Conservation (phyloP, 1,140 invertebrate genomes). For the Coptotermes formosanus region DNA sequence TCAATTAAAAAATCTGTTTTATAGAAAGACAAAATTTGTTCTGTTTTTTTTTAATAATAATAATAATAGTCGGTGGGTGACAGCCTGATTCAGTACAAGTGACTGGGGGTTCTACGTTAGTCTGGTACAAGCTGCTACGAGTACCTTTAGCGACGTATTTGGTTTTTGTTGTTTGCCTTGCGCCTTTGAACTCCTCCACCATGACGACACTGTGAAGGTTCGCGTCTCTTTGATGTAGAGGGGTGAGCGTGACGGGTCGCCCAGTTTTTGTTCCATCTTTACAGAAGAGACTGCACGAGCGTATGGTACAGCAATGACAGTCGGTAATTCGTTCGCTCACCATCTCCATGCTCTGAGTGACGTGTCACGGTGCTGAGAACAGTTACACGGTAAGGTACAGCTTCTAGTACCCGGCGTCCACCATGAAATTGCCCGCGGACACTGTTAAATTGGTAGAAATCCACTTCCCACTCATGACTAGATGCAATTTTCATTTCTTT, state of each 20-base stretch:
- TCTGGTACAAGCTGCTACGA: no score
- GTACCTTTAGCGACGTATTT: no score
- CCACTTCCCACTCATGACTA: background rate
- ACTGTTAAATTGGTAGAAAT: background rate
- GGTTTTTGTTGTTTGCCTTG: no score
- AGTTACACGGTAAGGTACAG: background rate
- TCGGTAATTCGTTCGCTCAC: background rate
- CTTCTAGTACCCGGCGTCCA: background rate
- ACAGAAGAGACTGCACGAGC: background rate
- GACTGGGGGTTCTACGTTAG: no score
- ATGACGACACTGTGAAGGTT: no score
- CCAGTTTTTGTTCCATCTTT: background rate
- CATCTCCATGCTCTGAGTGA: background rate
- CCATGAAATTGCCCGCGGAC: background rate
- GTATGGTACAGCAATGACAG: background rate
- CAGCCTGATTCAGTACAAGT: no score
- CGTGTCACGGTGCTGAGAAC: background rate
- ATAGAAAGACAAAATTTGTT: no score
- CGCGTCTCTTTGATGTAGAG: no score
- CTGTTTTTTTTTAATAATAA: no score
- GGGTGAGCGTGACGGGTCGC: background rate
- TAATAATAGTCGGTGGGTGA: no score
- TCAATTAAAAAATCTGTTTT: no score
- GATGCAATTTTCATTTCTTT: background rate
- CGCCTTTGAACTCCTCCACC: no score